A percentile compares a stretch with the other conserved stretches of the same genome.
Conservation (phyloP, 2,797 vertebrate genomes). For the Sylvia borin region DNA sequence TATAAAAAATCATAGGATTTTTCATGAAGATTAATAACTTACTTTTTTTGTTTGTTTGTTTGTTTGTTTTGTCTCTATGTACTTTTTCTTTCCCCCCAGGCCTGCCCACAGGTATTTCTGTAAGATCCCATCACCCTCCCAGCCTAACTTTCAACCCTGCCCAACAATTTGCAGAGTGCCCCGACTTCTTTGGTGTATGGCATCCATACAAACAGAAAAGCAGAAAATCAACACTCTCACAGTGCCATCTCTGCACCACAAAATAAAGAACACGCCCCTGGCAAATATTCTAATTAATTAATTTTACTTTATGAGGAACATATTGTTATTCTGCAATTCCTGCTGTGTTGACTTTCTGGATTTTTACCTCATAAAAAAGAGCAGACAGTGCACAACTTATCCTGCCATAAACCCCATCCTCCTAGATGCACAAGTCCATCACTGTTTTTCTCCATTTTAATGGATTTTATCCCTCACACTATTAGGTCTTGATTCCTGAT, state of each 20-base stretch:
- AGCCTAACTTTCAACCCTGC: not conserved
- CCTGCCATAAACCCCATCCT: not conserved
- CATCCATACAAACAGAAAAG: rapidly evolving
- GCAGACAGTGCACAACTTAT: not conserved
- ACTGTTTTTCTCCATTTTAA: not conserved
- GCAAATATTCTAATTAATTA: not conserved
- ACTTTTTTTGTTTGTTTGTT: too few species aligned
- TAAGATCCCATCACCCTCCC: not conserved
- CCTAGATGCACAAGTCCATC: not conserved
- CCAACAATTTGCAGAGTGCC: not conserved
- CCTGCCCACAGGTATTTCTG: rapidly evolving
- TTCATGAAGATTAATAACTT: not conserved
- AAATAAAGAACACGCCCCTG: not conserved
- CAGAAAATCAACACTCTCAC: rapidly evolving
- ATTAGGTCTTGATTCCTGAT: not conserved
- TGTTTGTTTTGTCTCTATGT: not conserved
- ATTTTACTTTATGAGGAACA: not conserved
- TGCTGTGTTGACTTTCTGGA: not conserved
- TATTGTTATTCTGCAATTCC: not conserved
- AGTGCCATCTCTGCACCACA: not conserved
- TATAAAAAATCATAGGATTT: not conserved
- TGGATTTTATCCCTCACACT: not conserved
- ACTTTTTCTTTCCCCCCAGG: not conserved
- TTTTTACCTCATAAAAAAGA: not conserved
- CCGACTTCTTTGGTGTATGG: rapidly evolving